Evolutionary conservation across 2,113 vertebrate genomes (phyloP).

Genomic region (Crotalus helleri): DNA sequence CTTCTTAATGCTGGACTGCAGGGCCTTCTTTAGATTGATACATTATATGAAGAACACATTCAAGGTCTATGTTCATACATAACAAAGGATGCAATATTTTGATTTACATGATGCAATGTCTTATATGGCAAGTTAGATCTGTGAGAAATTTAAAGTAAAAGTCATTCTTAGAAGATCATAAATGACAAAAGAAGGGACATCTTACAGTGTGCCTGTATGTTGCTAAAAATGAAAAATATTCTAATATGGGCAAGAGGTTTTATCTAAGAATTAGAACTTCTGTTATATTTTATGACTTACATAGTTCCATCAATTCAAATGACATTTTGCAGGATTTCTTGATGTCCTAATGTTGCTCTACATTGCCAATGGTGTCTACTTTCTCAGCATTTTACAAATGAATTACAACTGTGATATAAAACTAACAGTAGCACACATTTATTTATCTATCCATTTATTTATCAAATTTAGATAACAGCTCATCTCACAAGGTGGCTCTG

Average conservation of each 20-base stretch:
- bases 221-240: conserved; percentile 31
- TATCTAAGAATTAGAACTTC: conserved; percentile 27
- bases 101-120: conserved; percentile 43
- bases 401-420: not conserved
- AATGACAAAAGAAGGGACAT: conserved; percentile 34
- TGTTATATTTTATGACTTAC: not conserved
- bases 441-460: not conserved
- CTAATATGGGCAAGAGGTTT: conserved; percentile 31
- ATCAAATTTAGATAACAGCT: not conserved
- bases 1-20: conserved; percentile 52
- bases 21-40: conserved; percentile 49
- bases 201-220: not conserved
- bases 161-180: conserved; percentile 35
- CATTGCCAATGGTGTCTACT: not conserved
- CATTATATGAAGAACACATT: conserved; percentile 59
- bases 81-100: conserved; percentile 41
- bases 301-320: not conserved
- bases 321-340: not conserved
- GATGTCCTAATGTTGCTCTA: not conserved
- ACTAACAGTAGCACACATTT: not conserved
- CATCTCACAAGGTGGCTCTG: not conserved
- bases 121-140: conserved; percentile 43
- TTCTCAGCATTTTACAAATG: not conserved
- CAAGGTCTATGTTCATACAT: conserved; percentile 41
- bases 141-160: conserved; percentile 52